Base-by-base conservation (phyloP, 2,888 invertebrate species). In the Adelognathus sp. region DNA sequence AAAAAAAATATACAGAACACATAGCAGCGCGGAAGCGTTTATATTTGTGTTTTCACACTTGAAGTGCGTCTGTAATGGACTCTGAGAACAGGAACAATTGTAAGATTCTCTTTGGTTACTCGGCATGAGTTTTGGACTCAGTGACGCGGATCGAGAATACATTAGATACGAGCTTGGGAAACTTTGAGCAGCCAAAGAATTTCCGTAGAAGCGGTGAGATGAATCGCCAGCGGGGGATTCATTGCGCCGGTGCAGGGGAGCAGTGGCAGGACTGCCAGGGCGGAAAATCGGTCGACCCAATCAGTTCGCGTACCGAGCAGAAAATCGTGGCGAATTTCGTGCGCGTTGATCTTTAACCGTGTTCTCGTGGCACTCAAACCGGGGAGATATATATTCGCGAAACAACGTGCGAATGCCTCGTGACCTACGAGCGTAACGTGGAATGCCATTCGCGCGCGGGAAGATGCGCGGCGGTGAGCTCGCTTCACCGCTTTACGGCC, bases 371-470 rank as follows among this genome's bases (percentile, higher is more conserved):
- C 16, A 44, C 39, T 66, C 21, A 70, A 76, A 33, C 54, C 39
- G 24, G 39, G 9, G 24, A 58, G 29, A 33, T 74, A 70, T 41
- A 70, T 41, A 54, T 52, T 39, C 3, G 63, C 31, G 56, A 83
- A 85, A 84, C 82, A 82, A 87, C 80, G 84, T 81, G 82, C 86
- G 86, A 85, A 90, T 90, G 85, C 89, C 90, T 90, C 83, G 88
- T 84, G 89, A 84, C 86, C 87, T 85, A 82, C 82, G 86, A 90
- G 90, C 90, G 90, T 88, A 88, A 90, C 90, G 87, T 71, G 87
- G 88, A 89, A 90, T 89, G 88, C 86, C 82, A 76, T 82, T 86
- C 50, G 50, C 50, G 50, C 24, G n/a, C 83, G 85, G 81, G 80
- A 82, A 77, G 81, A 56, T 76, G 50, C 79, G 61, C 50, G 21